Evolutionary conservation across 2,113 vertebrate species (phyloP).

Genomic region (Mionectes macconnelli): DNA sequence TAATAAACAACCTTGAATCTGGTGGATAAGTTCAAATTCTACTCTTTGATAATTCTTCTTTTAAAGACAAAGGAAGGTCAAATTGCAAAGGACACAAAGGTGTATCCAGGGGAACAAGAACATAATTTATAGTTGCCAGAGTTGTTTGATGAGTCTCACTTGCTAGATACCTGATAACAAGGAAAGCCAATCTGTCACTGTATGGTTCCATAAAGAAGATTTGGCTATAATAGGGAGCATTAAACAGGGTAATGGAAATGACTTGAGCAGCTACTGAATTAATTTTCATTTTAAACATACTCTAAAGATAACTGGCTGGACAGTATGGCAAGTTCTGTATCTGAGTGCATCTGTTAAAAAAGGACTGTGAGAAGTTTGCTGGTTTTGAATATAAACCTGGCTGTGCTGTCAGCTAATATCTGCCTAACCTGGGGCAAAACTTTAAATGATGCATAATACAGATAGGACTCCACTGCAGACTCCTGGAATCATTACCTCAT

Average conservation of each 20-base stretch:
- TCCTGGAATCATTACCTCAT: constrained; percentile 18
- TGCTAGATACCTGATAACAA: constrained; percentile 49
- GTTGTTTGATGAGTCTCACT: constrained; percentile 32
- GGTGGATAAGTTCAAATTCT: neutral
- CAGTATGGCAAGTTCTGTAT: neutral
- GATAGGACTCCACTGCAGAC: neutral
- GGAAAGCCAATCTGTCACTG: constrained; percentile 49
- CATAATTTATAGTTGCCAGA: neutral
- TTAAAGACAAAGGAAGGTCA: neutral
- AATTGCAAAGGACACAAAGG: neutral
- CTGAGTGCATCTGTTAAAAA: constrained; percentile 20
- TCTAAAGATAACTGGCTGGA: constrained; percentile 30
- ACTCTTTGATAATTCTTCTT: neutral
- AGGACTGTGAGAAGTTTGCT: neutral
- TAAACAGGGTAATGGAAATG: constrained; percentile 45
- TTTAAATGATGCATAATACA: neutral
- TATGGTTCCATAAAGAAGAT: constrained; percentile 50
- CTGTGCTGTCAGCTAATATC: neutral
- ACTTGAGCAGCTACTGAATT: constrained; percentile 47
- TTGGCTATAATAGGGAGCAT: constrained; percentile 33
- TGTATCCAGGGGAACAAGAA: constrained; percentile 14
- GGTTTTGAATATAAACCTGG: neutral
- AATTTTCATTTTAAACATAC: constrained; percentile 49
- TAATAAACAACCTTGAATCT: neutral
- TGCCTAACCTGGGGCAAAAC: neutral